These are phyloP conservation scores for Chloropsis hardwickii DNA, from an alignment of 2,113 vertebrate species.

Conservation along the genomic window DNA sequence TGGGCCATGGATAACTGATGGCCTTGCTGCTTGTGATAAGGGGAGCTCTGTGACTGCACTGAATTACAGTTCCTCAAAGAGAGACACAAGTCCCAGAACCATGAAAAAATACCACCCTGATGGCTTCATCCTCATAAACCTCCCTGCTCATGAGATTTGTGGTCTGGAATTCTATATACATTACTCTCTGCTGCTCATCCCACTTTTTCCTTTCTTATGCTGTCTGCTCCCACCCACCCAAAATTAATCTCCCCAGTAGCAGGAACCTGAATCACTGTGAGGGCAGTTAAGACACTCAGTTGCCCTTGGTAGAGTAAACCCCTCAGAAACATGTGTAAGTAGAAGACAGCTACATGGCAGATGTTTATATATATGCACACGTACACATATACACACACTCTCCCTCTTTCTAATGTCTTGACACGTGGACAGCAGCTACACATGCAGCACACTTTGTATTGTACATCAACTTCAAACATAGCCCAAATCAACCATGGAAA, in stretches of 20 bases:
- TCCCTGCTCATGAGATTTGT: background rate
- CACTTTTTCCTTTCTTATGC: background rate
- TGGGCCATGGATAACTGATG: background rate
- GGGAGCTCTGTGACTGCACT: background rate
- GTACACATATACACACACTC: background rate
- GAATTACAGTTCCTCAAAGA: background rate
- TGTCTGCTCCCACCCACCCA: background rate
- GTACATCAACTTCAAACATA: slow-evolving; percentile 51
- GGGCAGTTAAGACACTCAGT: background rate
- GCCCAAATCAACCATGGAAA: slow-evolving; percentile 42
- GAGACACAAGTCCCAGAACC: background rate
- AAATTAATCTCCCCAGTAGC: slow-evolving; percentile 9
- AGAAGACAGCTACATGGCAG: slow-evolving; percentile 48
- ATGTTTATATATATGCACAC: slow-evolving; percentile 50
- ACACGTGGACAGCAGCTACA: slow-evolving; percentile 45
- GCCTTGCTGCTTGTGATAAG: background rate
- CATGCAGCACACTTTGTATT: slow-evolving; percentile 34
- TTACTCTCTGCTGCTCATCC: background rate
- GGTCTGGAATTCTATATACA: background rate
- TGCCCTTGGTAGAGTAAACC: slow-evolving; percentile 2
- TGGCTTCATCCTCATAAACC: background rate
- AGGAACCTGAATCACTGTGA: background rate
- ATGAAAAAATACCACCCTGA: background rate
- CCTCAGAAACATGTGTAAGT: background rate
- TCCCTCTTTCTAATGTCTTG: slow-evolving; percentile 52